These are phyloP conservation scores for Napeogenes inachia DNA, from an alignment of 2,888 invertebrate genomes.

Conservation along the genomic window DNA sequence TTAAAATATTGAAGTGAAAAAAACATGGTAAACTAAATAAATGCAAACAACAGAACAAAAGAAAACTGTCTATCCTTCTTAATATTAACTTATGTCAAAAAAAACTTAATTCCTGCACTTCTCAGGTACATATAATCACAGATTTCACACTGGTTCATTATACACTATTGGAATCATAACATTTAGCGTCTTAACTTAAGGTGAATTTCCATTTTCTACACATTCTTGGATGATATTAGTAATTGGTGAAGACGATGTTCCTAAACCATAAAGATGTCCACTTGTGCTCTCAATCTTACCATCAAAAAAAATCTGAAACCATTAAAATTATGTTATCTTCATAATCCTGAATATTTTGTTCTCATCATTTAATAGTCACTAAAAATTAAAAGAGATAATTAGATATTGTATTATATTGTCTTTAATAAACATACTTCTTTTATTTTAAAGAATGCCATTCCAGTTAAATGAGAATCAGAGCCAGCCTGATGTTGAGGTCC, in stretches of 20 bases:
- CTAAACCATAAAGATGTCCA: constrained; percentile 96
- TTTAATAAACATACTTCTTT: constrained; percentile 44
- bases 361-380: not conserved
- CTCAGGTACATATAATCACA: constrained; percentile 29
- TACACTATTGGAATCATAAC: constrained; percentile 36
- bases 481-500: constrained; percentile 99
- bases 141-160: constrained; percentile 30
- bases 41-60: not conserved
- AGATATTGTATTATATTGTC: not conserved
- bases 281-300: constrained; percentile 98
- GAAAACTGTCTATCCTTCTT: constrained; percentile 1
- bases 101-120: constrained; percentile 21
- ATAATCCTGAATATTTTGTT: not conserved
- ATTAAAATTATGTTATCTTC: not conserved
- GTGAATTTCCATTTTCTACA: constrained; percentile 81
- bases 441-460: constrained; percentile 93
- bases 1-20: not conserved
- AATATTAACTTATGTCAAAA: constrained; percentile 22
- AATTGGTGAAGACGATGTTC: constrained; percentile 89
- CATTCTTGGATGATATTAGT: constrained; percentile 82
- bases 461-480: constrained; percentile 96
- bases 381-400: not conserved
- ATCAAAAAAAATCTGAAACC: constrained; percentile 94
- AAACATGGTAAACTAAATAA: not conserved
- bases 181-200: constrained; percentile 43